These are phyloP conservation scores for Craterocephalus amniculus DNA, from an alignment of 2,797 vertebrate species.

Conservation along the genomic window DNA sequence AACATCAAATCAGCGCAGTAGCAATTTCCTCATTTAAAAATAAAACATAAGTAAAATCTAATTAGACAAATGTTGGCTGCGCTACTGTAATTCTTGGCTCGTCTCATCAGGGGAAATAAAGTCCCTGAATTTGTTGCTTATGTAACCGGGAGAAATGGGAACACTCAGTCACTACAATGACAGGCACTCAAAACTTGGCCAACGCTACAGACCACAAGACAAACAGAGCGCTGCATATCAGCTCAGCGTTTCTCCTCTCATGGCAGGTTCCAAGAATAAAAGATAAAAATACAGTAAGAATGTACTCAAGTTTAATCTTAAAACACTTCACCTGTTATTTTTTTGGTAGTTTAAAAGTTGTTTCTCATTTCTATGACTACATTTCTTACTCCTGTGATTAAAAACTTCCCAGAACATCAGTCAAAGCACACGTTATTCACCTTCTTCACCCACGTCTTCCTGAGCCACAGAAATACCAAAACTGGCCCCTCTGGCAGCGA, in stretches of 20 bases:
- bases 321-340: not conserved
- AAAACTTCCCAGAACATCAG: constrained; percentile 5
- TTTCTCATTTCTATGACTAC: not conserved
- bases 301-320: not conserved
- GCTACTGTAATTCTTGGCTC: not conserved
- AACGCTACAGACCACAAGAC: constrained; percentile 14
- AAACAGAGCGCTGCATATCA: constrained; percentile 25
- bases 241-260: constrained; percentile 8
- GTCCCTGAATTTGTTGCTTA: constrained; percentile 28
- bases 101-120: constrained; percentile 8
- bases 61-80: not conserved
- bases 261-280: not conserved
- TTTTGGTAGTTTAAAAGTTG: not conserved
- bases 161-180: constrained; percentile 37
- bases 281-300: not conserved
- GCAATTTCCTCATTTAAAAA: too few species aligned
- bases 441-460: constrained; percentile 28
- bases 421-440: not conserved
- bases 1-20: too few species aligned
- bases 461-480: not conserved
- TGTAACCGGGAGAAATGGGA: constrained; percentile 37
- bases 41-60: not conserved
- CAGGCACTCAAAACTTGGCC: constrained; percentile 50
- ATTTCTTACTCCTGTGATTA: not conserved
- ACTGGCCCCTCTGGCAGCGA: not conserved